Conservation (phyloP, 2,113 vertebrate genomes). For the Potamarius usumacintae region DNA sequence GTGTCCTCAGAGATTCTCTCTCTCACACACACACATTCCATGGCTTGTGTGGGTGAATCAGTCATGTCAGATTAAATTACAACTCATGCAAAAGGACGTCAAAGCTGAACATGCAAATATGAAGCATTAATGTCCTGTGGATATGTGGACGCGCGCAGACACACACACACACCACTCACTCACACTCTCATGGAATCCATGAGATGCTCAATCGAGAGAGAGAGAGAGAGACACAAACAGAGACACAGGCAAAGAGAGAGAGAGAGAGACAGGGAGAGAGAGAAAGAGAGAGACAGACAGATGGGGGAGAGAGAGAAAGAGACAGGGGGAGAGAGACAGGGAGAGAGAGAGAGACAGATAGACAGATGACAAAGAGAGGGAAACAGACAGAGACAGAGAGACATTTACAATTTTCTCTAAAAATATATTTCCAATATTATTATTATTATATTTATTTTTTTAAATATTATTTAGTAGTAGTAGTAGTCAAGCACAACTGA, state of each 20-base stretch:
- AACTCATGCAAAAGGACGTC: background rate
- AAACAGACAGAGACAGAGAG: background rate
- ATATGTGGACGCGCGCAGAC: background rate
- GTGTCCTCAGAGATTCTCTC: background rate
- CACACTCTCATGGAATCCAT: background rate
- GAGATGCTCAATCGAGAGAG: too few species aligned
- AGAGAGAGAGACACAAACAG: too few species aligned
- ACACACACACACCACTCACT: background rate
- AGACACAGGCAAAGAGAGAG: too few species aligned
- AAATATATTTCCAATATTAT: background rate
- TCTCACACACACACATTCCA: background rate
- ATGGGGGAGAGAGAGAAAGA: background rate
- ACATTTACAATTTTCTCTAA: too few species aligned
- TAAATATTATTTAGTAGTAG: background rate
- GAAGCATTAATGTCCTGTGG: slow-evolving; percentile 7
- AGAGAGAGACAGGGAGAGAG: background rate
- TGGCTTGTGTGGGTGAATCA: slow-evolving; percentile 1
- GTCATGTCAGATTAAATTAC: slow-evolving; percentile 2
- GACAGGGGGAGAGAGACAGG: background rate
- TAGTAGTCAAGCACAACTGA: background rate
- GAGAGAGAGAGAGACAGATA: background rate
- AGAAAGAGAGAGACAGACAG: background rate
- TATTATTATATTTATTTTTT: background rate
- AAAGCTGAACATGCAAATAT: slow-evolving; percentile 4
- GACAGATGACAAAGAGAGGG: background rate